Conservation (phyloP, 2,797 vertebrate genomes). For the Oryzias sinensis region DNA sequence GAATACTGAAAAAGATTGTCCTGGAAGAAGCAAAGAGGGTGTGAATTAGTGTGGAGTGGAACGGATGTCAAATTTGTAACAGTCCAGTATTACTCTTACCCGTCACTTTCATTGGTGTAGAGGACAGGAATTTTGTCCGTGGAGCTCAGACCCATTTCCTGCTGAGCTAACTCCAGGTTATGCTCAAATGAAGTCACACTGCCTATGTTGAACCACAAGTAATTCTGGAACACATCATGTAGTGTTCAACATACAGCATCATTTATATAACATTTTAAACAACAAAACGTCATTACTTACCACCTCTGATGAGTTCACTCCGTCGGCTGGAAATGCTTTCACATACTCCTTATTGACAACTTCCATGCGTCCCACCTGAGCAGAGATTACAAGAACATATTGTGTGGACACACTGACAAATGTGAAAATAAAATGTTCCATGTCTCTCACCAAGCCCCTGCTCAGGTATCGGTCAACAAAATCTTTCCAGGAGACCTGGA, state of each 20-base stretch:
- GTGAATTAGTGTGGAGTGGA: not conserved
- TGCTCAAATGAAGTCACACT: constrained; percentile 94
- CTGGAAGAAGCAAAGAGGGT: constrained; percentile 52
- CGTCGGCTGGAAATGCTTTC: constrained; percentile 86
- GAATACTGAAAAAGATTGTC: constrained; percentile 83
- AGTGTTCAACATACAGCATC: not conserved
- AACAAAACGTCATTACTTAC: constrained; percentile 50
- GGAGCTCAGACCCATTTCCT: constrained; percentile 75
- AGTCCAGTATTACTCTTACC: constrained; percentile 75
- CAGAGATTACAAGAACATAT: constrained; percentile 11
- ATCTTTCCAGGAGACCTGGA: constrained; percentile 82
- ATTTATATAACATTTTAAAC: not conserved
- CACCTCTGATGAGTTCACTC: constrained; percentile 80
- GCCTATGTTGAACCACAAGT: constrained; percentile 97
- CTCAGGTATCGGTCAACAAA: constrained; percentile 79
- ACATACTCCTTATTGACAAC: constrained; percentile 96
- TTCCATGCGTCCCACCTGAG: constrained; percentile 89
- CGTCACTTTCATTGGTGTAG: constrained; percentile 88
- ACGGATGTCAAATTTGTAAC: not conserved
- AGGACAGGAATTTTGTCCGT: constrained; percentile 88
- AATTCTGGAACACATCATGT: constrained; percentile 67
- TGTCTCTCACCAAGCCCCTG: constrained; percentile 75
- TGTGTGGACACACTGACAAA: constrained; percentile 1
- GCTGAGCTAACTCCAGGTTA: constrained; percentile 89
- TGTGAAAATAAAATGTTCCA: not conserved